phyloP scores from a whole-genome alignment of 2,797 vertebrate genomes.

The Philypnodon macrostomus region DNA sequence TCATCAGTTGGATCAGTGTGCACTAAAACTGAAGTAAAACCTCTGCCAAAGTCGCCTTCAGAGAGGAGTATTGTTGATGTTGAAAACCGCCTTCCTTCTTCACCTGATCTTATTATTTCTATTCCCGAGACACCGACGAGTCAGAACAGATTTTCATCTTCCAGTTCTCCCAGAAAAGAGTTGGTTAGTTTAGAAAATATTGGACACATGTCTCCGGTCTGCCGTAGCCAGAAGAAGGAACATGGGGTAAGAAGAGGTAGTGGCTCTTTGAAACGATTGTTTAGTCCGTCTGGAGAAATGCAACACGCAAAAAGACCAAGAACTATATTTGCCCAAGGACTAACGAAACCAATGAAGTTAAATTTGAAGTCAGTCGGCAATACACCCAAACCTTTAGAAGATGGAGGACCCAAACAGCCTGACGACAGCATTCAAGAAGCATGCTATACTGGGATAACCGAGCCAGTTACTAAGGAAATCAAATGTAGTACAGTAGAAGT shows the following conservation, averaged over 20 bases:
- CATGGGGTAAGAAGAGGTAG: constrained; percentile 12
- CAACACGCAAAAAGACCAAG: constrained; percentile 62
- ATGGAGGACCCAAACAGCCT: not conserved
- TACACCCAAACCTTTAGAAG: constrained; percentile 9
- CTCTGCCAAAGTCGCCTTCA: constrained; percentile 26
- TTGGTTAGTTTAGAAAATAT: not conserved
- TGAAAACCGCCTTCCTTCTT: constrained; percentile 53
- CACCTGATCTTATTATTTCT: constrained; percentile 50
- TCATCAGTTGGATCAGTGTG: not conserved
- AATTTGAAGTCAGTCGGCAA: constrained; percentile 19
- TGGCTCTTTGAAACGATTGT: constrained; percentile 65
- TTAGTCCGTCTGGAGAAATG: constrained; percentile 55
- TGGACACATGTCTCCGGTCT: constrained; percentile 56
- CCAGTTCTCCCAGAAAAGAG: constrained; percentile 8
- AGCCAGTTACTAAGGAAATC: constrained; percentile 18
- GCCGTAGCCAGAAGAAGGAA: constrained; percentile 39
- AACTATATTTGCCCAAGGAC: constrained; percentile 8
- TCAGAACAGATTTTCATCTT: constrained; percentile 43
- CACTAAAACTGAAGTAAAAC: constrained; percentile 17
- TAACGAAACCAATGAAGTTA: not conserved
- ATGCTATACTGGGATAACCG: constrained; percentile 45
- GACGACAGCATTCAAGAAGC: not conserved
- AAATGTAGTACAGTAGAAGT: not conserved
- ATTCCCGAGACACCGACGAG: constrained; percentile 70
- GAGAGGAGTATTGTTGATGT: constrained; percentile 50